Conservation (phyloP, 2,888 invertebrate species). For the Hypolimnas misippus region DNA sequence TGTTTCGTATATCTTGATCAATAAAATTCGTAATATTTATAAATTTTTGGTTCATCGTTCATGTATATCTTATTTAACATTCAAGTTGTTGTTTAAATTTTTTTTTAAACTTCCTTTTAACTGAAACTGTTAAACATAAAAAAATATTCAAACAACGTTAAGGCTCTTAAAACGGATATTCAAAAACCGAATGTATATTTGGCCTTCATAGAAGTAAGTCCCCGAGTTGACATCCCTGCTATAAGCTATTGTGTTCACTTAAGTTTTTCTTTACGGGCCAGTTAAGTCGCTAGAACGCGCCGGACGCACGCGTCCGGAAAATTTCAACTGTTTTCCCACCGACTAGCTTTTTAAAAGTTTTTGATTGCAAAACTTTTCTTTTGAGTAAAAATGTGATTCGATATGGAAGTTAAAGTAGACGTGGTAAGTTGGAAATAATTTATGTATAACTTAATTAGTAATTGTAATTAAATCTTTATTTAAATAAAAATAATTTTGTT, state of each 20-base stretch:
- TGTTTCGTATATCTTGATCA: too few species aligned
- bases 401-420: constrained; percentile 75
- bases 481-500: not conserved
- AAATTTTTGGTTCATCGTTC: too few species aligned
- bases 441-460: not conserved
- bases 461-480: not conserved
- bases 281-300: constrained; percentile 28
- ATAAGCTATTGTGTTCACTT: constrained; percentile 20
- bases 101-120: too few species aligned
- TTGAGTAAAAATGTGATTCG: constrained; percentile 42
- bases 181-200: too few species aligned
- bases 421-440: constrained; percentile 60
- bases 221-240: not conserved
- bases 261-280: constrained; percentile 40
- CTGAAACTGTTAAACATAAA: too few species aligned
- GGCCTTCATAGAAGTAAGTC: not conserved
- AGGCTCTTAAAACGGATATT: too few species aligned
- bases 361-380: not conserved
- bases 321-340: constrained; percentile 16
- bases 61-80: too few species aligned
- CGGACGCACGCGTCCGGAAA: constrained; percentile 32
- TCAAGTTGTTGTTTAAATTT: too few species aligned
- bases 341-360: not conserved
- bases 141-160: too few species aligned
- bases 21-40: too few species aligned